These are phyloP conservation scores for Caenorhabditis angaria DNA, from an alignment of 2,888 invertebrate genomes.

Conservation along the genomic window DNA sequence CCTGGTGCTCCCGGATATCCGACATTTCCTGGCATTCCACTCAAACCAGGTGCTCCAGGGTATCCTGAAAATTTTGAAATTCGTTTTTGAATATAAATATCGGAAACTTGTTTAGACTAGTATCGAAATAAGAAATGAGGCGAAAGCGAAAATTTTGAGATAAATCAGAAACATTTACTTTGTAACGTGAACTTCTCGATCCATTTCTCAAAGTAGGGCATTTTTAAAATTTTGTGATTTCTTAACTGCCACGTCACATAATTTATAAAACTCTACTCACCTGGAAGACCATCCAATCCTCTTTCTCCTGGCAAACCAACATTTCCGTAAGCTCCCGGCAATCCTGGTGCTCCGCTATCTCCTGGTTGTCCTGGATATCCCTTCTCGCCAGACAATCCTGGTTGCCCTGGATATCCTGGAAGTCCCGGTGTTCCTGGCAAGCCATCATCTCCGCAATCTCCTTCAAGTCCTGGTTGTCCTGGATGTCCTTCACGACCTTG, in stretches of 20 bases:
- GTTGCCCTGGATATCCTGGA: constrained; percentile 59
- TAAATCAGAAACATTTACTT: no score
- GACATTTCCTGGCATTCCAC: constrained; percentile 55
- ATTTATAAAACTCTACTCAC: no score
- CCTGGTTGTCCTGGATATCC: constrained; percentile 63
- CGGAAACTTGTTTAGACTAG: no score
- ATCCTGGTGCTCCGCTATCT: constrained; percentile 52
- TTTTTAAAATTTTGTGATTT: no score
- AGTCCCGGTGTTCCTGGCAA: constrained; percentile 52
- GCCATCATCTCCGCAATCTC: constrained; percentile 63
- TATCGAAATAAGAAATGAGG: no score
- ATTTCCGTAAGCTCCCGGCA: constrained; percentile 57
- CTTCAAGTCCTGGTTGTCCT: constrained; percentile 60
- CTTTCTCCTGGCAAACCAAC: constrained; percentile 62
- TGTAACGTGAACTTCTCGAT: no score
- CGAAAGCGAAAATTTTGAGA: no score
- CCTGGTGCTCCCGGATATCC: constrained; percentile 65
- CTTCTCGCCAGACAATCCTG: constrained; percentile 62
- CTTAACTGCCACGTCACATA: no score
- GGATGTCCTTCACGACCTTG: constrained; percentile 56
- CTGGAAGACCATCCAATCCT: constrained; percentile 56
- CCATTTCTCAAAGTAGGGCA: no score
- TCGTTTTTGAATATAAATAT: no score
- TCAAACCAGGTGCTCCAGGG: constrained; percentile 62
- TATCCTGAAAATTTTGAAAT: no score